Percentiles rank a stretch among this genome's conserved stretches.
These are phyloP conservation scores for Melipona beecheii DNA, from an alignment of 2,888 invertebrate species.

Conservation along the genomic window DNA sequence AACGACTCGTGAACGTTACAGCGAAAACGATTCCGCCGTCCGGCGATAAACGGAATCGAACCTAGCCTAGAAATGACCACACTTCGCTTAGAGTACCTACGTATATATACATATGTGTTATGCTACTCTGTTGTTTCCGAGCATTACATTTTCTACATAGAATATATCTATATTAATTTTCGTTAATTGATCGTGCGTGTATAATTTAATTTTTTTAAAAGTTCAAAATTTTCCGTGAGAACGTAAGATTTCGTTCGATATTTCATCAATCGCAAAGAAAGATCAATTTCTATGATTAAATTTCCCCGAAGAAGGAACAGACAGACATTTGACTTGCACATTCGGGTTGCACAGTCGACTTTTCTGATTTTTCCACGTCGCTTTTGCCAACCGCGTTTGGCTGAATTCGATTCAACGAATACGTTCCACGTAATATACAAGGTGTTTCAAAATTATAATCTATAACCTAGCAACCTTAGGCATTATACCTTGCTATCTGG, in stretches of 20 bases:
- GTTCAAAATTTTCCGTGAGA: too few species aligned
- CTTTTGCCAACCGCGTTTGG: background rate
- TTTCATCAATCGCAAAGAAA: background rate
- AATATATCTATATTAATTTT: too few species aligned
- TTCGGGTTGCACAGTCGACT: background rate
- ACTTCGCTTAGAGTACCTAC: too few species aligned
- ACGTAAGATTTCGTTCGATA: background rate
- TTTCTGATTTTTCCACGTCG: background rate
- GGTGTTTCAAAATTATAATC: background rate
- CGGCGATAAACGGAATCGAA: conserved; percentile 9
- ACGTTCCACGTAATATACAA: conserved; percentile 7
- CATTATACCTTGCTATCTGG: background rate
- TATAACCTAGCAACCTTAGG: background rate
- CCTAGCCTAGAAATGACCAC: background rate
- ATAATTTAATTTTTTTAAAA: too few species aligned
- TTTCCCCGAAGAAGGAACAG: background rate
- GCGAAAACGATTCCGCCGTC: background rate
- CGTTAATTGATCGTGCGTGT: too few species aligned
- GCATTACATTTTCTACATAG: too few species aligned
- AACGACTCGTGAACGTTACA: background rate
- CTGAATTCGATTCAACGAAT: conserved; percentile 25
- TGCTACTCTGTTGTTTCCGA: too few species aligned
- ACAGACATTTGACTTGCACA: background rate
- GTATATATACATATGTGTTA: too few species aligned
- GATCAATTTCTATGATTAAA: background rate